These are phyloP conservation scores for Leptopilina drosophilae DNA, from an alignment of 2,888 invertebrate species.

Conservation along the genomic window DNA sequence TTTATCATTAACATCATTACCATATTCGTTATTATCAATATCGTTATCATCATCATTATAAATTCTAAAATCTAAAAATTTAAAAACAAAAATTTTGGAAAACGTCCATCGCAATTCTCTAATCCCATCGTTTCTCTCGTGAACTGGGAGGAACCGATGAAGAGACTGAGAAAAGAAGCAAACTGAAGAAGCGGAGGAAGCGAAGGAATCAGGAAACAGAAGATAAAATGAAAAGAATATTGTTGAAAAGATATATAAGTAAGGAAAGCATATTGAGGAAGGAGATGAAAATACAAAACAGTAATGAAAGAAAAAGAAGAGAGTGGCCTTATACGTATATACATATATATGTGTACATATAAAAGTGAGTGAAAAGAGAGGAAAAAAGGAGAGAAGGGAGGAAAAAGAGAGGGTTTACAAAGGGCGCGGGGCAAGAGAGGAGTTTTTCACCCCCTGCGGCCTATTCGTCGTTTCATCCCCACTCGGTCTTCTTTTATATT, in stretches of 20 bases:
- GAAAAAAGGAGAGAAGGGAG: conserved; percentile 49
- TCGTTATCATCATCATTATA: no score
- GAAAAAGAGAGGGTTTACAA: conserved; percentile 31
- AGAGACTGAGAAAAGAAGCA: no score
- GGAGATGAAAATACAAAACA: conserved; percentile 39
- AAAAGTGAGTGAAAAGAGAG: conserved; percentile 40
- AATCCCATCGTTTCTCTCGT: conserved; percentile 54
- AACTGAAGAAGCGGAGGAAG: conserved; percentile 43
- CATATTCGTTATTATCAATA: no score
- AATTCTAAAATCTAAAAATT: no score
- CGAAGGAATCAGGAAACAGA: conserved; percentile 41
- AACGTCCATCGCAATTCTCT: conserved; percentile 45
- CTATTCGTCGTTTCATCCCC: conserved; percentile 20
- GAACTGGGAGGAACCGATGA: conserved; percentile 7
- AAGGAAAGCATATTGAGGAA: conserved; percentile 53
- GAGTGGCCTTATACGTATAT: conserved; percentile 20
- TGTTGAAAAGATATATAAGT: conserved; percentile 44
- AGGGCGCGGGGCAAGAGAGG: conserved; percentile 31
- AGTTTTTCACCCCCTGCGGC: conserved; percentile 25
- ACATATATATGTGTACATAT: no score
- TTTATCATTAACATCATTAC: no score
- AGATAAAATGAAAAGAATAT: conserved; percentile 39
- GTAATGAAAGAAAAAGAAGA: conserved; percentile 29
- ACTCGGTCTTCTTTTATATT: conserved; percentile 74
- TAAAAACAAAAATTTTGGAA: neutral